phyloP scores from a whole-genome alignment of 2,113 vertebrate genomes.

The Scomber scombrus region DNA sequence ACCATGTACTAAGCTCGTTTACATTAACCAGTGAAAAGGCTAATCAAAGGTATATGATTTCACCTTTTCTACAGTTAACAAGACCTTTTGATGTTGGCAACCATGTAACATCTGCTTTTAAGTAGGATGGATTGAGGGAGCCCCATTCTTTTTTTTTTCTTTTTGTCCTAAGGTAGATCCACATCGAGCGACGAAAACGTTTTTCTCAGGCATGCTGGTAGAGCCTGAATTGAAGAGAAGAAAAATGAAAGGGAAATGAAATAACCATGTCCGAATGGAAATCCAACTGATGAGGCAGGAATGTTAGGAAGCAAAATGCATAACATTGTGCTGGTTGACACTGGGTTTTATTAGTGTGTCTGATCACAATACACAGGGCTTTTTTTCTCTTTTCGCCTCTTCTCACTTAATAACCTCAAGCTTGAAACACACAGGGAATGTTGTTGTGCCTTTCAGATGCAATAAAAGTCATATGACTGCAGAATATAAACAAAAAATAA shows the following conservation, averaged over 20 bases:
- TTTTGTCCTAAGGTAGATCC: slow-evolving; percentile 49
- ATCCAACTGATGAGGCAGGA: slow-evolving; percentile 56
- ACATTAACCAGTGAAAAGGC: slow-evolving; percentile 76
- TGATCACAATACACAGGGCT: slow-evolving; percentile 53
- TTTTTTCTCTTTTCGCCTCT: slow-evolving; percentile 12
- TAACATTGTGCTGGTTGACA: slow-evolving; percentile 61
- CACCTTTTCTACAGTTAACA: slow-evolving; percentile 78
- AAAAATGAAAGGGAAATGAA: slow-evolving; percentile 61
- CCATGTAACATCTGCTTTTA: slow-evolving; percentile 83
- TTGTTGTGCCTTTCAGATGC: slow-evolving; percentile 22
- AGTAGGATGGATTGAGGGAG: slow-evolving; percentile 51
- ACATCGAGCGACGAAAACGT: slow-evolving; percentile 34
- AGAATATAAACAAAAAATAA: too few relatives aligned
- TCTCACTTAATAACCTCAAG: slow-evolving; percentile 7
- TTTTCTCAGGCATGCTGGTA: slow-evolving; percentile 36
- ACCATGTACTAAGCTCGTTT: slow-evolving; percentile 74
- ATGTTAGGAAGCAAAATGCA: slow-evolving; percentile 58
- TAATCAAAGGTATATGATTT: slow-evolving; percentile 84
- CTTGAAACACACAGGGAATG: neutral
- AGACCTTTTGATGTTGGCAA: slow-evolving; percentile 81
- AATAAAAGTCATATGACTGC: slow-evolving; percentile 29
- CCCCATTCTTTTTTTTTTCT: slow-evolving; percentile 25
- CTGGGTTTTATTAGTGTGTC: slow-evolving; percentile 62
- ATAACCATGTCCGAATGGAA: slow-evolving; percentile 61
- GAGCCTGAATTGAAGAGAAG: slow-evolving; percentile 41